A percentile compares a stretch with the other conserved stretches of the same genome.
Evolutionary conservation across 2,888 invertebrate genomes (phyloP).

Genomic region (Eristalis arbustorum): DNA sequence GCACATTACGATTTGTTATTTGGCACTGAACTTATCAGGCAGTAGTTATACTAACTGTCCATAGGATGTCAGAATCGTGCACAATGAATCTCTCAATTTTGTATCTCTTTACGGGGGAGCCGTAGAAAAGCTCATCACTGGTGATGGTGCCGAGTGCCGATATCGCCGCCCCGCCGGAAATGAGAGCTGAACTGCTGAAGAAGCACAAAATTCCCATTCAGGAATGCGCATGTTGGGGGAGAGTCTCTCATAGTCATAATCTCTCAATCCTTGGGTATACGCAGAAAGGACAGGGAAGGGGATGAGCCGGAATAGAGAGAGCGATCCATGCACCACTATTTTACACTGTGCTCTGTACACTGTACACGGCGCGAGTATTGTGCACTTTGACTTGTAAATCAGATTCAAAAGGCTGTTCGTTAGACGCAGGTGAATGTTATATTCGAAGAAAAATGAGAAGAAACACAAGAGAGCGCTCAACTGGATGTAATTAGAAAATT

Average conservation of each 20-base stretch:
- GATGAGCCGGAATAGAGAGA: conserved; percentile 5
- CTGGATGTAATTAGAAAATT: conserved; percentile 64
- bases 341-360: not conserved
- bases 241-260: conserved; percentile 36
- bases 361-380: conserved; percentile 43
- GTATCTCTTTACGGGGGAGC: conserved; percentile 51
- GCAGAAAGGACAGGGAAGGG: conserved; percentile 32
- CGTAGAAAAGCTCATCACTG: conserved; percentile 55
- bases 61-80: conserved; percentile 57
- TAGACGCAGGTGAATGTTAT: conserved; percentile 64
- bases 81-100: conserved; percentile 42
- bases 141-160: not conserved
- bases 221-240: conserved; percentile 66
- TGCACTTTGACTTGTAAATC: conserved; percentile 66
- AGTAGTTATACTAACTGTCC: conserved; percentile 61
- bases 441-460: conserved; percentile 49
- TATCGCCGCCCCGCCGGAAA: conserved; percentile 1
- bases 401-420: conserved; percentile 60
- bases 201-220: conserved; percentile 41
- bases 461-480: conserved; percentile 61
- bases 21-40: conserved; percentile 76
- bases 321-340: conserved; percentile 42
- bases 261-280: conserved; percentile 8
- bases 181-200: conserved; percentile 58
- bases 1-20: conserved; percentile 78